These are phyloP conservation scores for Agrochola litura DNA, from an alignment of 2,888 invertebrate species.

Conservation along the genomic window DNA sequence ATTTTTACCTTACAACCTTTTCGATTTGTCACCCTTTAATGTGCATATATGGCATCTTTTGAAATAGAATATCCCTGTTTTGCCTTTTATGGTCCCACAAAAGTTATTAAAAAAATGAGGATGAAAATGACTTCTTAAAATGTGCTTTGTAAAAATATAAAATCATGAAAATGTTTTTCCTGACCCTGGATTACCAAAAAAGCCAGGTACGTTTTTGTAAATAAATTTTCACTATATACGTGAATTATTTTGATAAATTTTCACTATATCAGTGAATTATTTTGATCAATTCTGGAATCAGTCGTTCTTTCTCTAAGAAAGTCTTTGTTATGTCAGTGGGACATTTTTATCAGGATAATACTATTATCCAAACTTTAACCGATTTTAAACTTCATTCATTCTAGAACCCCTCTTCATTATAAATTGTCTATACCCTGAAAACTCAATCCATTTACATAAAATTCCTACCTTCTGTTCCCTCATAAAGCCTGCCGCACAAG, in stretches of 20 bases:
- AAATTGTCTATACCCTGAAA: background rate
- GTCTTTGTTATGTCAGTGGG: background rate
- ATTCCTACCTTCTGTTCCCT: background rate
- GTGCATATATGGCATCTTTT: slow-evolving; percentile 2
- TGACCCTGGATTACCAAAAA: background rate
- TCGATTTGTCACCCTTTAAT: slow-evolving; percentile 42
- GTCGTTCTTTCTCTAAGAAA: background rate
- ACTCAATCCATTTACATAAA: slow-evolving; percentile 5
- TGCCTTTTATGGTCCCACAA: background rate
- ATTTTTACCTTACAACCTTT: slow-evolving; percentile 54
- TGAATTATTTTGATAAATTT: no score
- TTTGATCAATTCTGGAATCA: background rate
- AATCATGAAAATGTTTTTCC: background rate
- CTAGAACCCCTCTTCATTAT: background rate
- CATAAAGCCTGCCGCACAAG: slow-evolving; percentile 12
- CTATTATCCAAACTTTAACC: background rate
- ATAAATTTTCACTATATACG: background rate
- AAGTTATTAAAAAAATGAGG: background rate
- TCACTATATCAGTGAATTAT: background rate
- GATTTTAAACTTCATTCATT: background rate
- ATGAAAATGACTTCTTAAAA: background rate
- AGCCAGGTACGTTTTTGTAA: no score
- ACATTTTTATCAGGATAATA: background rate
- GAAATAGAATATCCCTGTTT: slow-evolving; percentile 16
- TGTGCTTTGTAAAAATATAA: background rate